Conservation (phyloP, 2,888 invertebrate genomes). For the Slavum lentiscoides region DNA sequence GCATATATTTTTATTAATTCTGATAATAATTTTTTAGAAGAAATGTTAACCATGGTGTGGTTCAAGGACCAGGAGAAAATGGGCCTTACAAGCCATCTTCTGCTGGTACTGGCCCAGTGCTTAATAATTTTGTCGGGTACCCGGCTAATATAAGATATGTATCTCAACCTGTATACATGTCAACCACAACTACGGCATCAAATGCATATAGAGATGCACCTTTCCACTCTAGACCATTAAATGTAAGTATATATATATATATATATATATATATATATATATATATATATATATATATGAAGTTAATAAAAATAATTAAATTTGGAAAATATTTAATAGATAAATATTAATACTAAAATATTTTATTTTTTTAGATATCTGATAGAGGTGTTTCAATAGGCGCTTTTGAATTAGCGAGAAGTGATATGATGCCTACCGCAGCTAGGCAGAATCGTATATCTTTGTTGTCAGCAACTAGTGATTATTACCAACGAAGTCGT, state of each 20-base stretch:
- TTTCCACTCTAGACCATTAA: slow-evolving; percentile 45
- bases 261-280: no score
- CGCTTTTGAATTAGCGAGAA: slow-evolving; percentile 48
- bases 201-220: slow-evolving; percentile 46
- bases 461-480: slow-evolving; percentile 46
- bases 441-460: slow-evolving; percentile 48
- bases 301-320: no score
- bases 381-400: slow-evolving; percentile 44
- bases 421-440: slow-evolving; percentile 47
- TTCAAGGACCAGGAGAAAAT: slow-evolving; percentile 47
- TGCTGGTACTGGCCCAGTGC: slow-evolving; percentile 41
- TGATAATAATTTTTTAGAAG: slow-evolving; percentile 12
- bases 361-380: slow-evolving; percentile 23
- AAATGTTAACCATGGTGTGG: slow-evolving; percentile 49
- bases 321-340: not conserved
- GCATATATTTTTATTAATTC: not conserved
- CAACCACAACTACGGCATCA: slow-evolving; percentile 39
- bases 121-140: slow-evolving; percentile 49
- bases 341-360: not conserved
- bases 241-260: no score
- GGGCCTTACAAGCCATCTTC: slow-evolving; percentile 43
- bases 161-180: slow-evolving; percentile 51
- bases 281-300: not conserved
- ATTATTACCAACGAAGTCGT: slow-evolving; percentile 52
- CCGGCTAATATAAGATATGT: slow-evolving; percentile 49